A percentile compares a stretch with the other conserved stretches of the same genome.
These are phyloP conservation scores for Sebastes vulpes DNA, from an alignment of 2,797 vertebrate species.

Conservation along the genomic window DNA sequence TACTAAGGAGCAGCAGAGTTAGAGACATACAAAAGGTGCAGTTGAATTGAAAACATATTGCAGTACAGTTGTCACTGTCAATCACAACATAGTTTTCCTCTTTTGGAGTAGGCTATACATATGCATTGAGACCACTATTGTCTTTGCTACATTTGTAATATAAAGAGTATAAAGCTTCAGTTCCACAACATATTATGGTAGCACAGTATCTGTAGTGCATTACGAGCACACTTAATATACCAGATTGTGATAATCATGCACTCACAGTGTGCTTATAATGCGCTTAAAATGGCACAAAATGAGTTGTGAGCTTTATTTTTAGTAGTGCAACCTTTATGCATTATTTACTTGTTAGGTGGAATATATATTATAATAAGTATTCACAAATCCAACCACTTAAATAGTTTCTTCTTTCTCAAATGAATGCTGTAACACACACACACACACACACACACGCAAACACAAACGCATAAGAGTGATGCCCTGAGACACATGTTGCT, in stretches of 20 bases:
- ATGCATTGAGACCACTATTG: too few species aligned
- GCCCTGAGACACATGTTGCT: conserved; percentile 71
- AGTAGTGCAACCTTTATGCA: background rate
- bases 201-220: background rate
- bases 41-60: too few species aligned
- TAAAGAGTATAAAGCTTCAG: background rate
- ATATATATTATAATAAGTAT: background rate
- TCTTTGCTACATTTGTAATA: background rate
- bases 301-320: background rate
- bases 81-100: background rate
- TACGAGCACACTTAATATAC: background rate
- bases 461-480: conserved; percentile 12
- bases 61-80: background rate
- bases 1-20: too few species aligned
- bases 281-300: background rate
- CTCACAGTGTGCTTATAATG: background rate
- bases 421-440: background rate
- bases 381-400: background rate
- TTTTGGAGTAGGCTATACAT: background rate
- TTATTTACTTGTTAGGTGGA: background rate
- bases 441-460: background rate
- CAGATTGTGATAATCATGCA: background rate
- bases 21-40: too few species aligned
- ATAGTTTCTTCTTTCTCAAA: background rate
- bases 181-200: background rate